Evolutionary conservation across 2,888 invertebrate genomes (phyloP).

Genomic region (Nasonia oneida): DNA sequence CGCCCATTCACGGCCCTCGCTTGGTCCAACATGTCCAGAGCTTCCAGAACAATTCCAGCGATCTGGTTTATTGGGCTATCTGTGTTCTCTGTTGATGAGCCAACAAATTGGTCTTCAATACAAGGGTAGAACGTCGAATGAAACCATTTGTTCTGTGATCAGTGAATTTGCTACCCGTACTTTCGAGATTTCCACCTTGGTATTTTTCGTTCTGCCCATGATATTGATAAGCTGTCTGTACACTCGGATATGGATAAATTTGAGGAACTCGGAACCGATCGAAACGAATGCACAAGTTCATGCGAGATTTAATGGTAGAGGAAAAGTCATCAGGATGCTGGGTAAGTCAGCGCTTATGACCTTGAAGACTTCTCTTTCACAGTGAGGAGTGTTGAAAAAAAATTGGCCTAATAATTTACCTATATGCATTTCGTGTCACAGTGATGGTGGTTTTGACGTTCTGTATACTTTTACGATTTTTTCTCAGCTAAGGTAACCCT

Average conservation of each 20-base stretch:
- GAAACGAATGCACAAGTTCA: background rate
- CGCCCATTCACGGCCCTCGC: slow-evolving; percentile 91
- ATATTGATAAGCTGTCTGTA: background rate
- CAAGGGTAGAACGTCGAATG: background rate
- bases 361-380: background rate
- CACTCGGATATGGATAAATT: background rate
- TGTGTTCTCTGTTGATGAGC: slow-evolving; percentile 86
- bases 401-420: too few species aligned
- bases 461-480: background rate
- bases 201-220: slow-evolving; percentile 13
- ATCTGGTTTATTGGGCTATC: slow-evolving; percentile 87
- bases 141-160: background rate
- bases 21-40: slow-evolving; percentile 81
- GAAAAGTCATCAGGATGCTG: background rate
- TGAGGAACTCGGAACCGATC: background rate
- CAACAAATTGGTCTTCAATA: background rate
- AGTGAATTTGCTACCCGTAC: background rate
- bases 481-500: background rate
- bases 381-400: too few species aligned
- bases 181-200: background rate
- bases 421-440: background rate
- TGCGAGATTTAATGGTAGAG: background rate
- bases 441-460: background rate
- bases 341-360: background rate
- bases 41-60: slow-evolving; percentile 86